Evolutionary conservation across 2,797 vertebrate species (phyloP), one percentile per base, ranked within the genome.

Genomic region (Liasis olivaceus): DNA sequence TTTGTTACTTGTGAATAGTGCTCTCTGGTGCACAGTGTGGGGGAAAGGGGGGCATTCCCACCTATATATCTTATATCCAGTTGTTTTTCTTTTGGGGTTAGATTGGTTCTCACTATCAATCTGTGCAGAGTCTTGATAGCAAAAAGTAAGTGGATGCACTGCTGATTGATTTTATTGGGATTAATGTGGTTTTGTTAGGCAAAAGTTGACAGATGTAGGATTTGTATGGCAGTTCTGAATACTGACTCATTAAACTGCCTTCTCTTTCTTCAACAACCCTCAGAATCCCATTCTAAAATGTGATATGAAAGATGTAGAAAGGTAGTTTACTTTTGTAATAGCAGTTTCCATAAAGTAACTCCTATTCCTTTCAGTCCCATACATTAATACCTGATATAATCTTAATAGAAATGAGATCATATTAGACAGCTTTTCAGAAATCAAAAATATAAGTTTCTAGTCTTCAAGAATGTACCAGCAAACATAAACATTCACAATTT

Each of bases 1-100:
- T 72, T 91, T 85, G 63, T 91, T 59, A 87, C 89, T 93, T 87
- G 87, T 66, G 81, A 89, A 91, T 62, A 56, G 85, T 62, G 28
- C 4, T 60, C 54, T 84, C n/a, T 51, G 58, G 66, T 17, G 54
- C 24, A 63, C 24, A 62, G 51, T 26, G 26, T 54, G 58, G 9
- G 31, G 24, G 51, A 3, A 91, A 14, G 24, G 11, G n/a, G 5
- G 9, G 20, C 31, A 47, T 59, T 59, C 59, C 54, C 66, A 13
- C 28, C 51, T 31, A 64, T 28, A 13, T 69, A 60, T 69, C 24
- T 60, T 51, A 63, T 13, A 90, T 62, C 42, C 5, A 88, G 14
- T 64, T 63, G 81, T 5, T 77, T 88, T 85, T 59, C 60, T 47
- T 92, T 72, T 62, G 62, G 31, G 20, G 28, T 54, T 6, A 60